Percentiles rank a stretch among this genome's conserved stretches.
These are phyloP conservation scores for Synanthedon myopaeformis DNA, from an alignment of 2,888 invertebrate species.

Conservation along the genomic window DNA sequence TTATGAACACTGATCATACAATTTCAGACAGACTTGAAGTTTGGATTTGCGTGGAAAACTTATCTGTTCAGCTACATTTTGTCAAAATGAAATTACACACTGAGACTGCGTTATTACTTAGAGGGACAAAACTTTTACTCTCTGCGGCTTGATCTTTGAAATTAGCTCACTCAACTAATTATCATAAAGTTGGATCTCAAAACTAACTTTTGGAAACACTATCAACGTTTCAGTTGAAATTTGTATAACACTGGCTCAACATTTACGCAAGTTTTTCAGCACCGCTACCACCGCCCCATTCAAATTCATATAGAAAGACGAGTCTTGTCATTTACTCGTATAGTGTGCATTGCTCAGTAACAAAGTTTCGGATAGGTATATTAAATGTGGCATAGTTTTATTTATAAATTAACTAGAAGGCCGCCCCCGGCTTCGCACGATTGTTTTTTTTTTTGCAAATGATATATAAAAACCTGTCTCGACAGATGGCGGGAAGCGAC, in stretches of 20 bases:
- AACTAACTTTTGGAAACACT: constrained; percentile 42
- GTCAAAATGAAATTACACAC: constrained; percentile 10
- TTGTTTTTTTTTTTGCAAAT: no score
- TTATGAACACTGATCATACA: not conserved
- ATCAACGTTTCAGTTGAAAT: constrained; percentile 30
- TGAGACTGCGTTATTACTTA: constrained; percentile 17
- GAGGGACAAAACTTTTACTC: constrained; percentile 26
- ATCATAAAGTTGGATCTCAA: constrained; percentile 47
- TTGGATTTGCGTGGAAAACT: constrained; percentile 15
- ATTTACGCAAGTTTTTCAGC: constrained; percentile 14
- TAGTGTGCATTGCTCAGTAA: not conserved
- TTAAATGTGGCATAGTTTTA: no score
- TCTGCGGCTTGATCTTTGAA: constrained; percentile 40
- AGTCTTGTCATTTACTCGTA: not conserved
- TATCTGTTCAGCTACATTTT: constrained; percentile 20
- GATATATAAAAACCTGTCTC: no score
- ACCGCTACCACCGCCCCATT: not conserved
- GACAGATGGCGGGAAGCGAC: no score
- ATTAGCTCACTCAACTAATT: constrained; percentile 48
- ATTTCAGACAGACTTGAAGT: constrained; percentile 9
- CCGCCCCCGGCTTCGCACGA: no score
- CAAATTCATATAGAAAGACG: not conserved
- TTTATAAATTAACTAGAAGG: no score
- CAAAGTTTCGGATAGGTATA: no score
- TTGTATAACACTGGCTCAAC: constrained; percentile 23